Percentiles rank a stretch among this genome's conserved stretches.
Conservation (phyloP, 2,113 vertebrate genomes). For the Pomatostomus ruficeps region DNA sequence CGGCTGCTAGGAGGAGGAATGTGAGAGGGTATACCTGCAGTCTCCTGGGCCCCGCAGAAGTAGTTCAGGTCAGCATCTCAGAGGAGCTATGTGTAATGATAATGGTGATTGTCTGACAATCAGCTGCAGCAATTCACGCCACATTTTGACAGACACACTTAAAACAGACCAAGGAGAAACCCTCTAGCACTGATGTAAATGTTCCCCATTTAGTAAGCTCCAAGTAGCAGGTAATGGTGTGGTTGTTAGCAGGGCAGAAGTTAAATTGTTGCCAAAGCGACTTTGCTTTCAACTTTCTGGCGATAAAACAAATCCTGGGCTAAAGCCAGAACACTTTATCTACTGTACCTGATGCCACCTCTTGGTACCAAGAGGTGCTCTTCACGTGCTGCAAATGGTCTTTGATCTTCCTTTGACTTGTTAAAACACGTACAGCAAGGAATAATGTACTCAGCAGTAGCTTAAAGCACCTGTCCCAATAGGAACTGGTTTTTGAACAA, state of each 20-base stretch:
- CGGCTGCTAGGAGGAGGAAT: background rate
- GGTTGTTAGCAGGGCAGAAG: background rate
- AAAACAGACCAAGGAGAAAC: background rate
- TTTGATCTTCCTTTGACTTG: background rate
- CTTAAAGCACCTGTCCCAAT: background rate
- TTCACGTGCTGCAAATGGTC: background rate
- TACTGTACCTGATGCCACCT: background rate
- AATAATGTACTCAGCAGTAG: background rate
- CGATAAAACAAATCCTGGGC: background rate
- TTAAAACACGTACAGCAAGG: background rate
- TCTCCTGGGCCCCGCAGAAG: background rate
- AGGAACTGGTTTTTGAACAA: background rate
- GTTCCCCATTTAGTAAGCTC: background rate
- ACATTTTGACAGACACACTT: background rate
- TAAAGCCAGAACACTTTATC: constrained; percentile 1
- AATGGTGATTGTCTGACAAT: background rate
- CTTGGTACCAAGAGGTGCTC: background rate
- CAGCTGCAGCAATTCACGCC: background rate
- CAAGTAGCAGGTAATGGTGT: background rate
- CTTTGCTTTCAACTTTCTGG: background rate
- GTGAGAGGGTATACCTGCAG: background rate
- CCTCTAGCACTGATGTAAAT: background rate
- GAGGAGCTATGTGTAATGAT: background rate
- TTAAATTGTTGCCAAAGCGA: background rate
- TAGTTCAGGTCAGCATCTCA: background rate